phyloP scores from a whole-genome alignment of 2,113 vertebrate genomes.

The Dolichotis patagonum region DNA sequence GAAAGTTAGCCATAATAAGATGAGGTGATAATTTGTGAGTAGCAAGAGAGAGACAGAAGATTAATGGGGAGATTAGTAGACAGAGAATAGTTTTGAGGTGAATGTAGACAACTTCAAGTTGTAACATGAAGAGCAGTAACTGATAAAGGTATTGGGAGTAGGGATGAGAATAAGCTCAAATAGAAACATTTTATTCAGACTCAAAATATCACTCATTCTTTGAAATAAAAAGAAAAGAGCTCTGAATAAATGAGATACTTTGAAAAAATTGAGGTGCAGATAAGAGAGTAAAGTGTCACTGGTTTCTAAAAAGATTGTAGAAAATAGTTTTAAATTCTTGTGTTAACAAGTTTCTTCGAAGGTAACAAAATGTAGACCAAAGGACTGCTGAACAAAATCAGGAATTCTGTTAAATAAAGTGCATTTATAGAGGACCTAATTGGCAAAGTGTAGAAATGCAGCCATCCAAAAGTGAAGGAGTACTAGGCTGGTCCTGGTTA shows the following conservation, averaged over 20 bases:
- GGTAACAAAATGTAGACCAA: not conserved
- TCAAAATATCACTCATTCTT: not conserved
- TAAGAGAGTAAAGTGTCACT: not conserved
- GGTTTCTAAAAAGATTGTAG: not conserved
- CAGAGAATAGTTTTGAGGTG: not conserved
- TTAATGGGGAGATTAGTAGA: not conserved
- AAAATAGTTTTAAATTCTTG: not conserved
- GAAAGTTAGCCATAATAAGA: not conserved
- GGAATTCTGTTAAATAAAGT: not conserved
- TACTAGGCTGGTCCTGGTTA: not conserved
- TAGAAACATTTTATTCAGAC: not conserved
- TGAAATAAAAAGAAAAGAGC: not conserved
- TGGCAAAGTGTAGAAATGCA: not conserved
- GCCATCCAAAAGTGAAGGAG: not conserved
- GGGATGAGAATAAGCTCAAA: not conserved
- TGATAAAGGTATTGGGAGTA: not conserved
- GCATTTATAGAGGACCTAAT: not conserved
- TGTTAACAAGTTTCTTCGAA: not conserved
- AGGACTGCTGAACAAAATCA: not conserved
- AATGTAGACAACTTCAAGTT: not conserved
- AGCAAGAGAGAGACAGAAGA: not conserved
- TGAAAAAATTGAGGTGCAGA: not conserved
- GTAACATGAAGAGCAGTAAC: not conserved
- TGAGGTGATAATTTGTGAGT: not conserved
- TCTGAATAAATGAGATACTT: not conserved